Evolutionary conservation across 2,888 invertebrate genomes (phyloP), one percentile per base, ranked within the genome.

Genomic region (Lottia gigantea): DNA sequence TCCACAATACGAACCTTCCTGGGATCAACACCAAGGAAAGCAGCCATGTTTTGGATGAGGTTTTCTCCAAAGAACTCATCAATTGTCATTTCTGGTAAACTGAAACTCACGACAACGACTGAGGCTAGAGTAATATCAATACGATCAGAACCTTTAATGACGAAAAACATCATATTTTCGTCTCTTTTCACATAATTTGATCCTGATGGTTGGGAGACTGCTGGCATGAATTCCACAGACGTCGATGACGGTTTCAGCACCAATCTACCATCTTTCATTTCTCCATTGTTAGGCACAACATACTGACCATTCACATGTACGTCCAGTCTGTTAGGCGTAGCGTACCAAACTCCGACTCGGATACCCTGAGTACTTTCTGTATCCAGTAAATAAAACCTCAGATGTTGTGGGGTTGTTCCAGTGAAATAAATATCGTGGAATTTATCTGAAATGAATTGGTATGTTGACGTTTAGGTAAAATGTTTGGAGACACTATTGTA

Each of bases 41-140:
- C 45, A 11, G 19, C n/a, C 16, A 40, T 23, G 26, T n/a, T 49
- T 12, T 46, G 75, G 23, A 86, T 74, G 8, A 87, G 67, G 46
- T 81, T 80, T 14, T 79, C 79, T 0, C 85, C 85, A 72, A 82
- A 87, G 77, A 87, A 87, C 7, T 86, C 81, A 40, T 81, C 82
- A 0, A 83, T 81, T 0, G 81, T 82, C 73, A 87, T 62, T 11
- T 79, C 78, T 14, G 82, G 80, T 11, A 78, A 64, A 1, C 75
- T 71, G 67, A 81, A 78, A 16, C 78, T 75, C 68, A 68, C 64
- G 11, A 68, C 14, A 0, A 64, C 46, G n/a, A 61, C 47, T 14
- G 26, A 8, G 2, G 68, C 63, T 1, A 63, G 62, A 15, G 26
- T 19, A 62, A 68, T 68, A 15, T 47, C 49, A 14, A 68, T 25